These are phyloP conservation scores for Bos javanicus DNA, from an alignment of 2,113 vertebrate species.

Conservation along the genomic window DNA sequence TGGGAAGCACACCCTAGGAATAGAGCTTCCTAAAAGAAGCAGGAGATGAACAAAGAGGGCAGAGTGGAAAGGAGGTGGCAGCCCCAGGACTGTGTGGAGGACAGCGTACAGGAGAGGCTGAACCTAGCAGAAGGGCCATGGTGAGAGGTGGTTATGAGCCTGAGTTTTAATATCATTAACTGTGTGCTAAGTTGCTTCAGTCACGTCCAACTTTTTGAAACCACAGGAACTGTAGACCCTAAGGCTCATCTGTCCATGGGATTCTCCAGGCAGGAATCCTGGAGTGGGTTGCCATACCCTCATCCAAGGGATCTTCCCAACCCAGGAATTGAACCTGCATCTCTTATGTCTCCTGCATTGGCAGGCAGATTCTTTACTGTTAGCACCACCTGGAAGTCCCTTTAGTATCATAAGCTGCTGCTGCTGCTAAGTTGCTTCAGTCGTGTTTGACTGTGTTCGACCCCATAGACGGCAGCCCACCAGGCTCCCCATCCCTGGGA, in stretches of 20 bases:
- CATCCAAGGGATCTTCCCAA: neutral
- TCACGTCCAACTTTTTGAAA: neutral
- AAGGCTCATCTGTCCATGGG: neutral
- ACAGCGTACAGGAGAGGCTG: accelerated
- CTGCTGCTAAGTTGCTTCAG: too few species aligned
- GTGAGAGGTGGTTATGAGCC: neutral
- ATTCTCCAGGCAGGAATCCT: neutral
- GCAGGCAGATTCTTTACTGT: neutral
- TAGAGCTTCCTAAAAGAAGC: neutral
- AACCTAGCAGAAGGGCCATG: accelerated
- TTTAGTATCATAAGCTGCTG: neutral
- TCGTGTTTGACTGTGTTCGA: too few species aligned
- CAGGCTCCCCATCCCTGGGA: too few species aligned
- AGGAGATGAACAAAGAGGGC: neutral
- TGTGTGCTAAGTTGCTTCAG: neutral
- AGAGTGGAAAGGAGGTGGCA: neutral
- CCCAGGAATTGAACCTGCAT: neutral
- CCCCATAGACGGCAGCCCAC: too few species aligned
- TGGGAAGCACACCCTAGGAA: neutral
- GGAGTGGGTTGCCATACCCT: neutral
- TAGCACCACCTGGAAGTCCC: neutral
- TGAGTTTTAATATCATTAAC: neutral
- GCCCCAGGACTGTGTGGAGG: neutral
- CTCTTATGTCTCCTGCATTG: neutral
- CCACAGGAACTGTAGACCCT: neutral